Percentiles rank a stretch among this genome's conserved stretches.
These are phyloP conservation scores for Sinopyrophorus schimmeli DNA, from an alignment of 2,888 invertebrate genomes.

Conservation along the genomic window DNA sequence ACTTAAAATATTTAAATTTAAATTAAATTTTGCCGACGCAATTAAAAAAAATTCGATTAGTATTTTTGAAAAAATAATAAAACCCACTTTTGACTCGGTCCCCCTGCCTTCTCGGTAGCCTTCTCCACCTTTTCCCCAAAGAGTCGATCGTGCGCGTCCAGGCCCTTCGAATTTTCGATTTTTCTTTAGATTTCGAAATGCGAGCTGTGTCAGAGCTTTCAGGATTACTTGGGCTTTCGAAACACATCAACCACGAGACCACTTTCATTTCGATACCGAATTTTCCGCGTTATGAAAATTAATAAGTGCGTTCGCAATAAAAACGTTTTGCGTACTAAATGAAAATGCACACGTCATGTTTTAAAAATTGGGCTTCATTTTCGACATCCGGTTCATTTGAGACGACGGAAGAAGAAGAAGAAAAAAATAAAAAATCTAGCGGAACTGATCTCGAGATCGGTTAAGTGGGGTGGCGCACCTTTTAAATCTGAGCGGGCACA, in stretches of 20 bases:
- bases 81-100: no score
- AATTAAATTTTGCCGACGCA: no score
- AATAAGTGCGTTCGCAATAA: neutral
- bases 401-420: constrained; percentile 20
- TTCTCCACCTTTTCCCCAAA: constrained; percentile 20
- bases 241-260: constrained; percentile 44
- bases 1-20: no score
- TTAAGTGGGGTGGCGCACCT: constrained; percentile 37
- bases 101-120: constrained; percentile 8
- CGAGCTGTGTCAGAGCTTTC: no score
- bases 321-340: constrained; percentile 10
- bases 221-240: constrained; percentile 32
- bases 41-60: no score
- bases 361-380: no score
- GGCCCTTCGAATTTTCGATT: constrained; percentile 18
- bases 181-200: constrained; percentile 6
- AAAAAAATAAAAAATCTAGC: no score
- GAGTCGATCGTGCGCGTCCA: constrained; percentile 20
- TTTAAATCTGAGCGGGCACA: no score
- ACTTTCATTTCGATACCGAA: constrained; percentile 40
- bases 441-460: constrained; percentile 42
- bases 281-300: neutral
- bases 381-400: no score
- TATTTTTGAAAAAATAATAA: no score
- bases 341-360: constrained; percentile 19